These are phyloP conservation scores for Hirtodrosophila alboralis DNA, from an alignment of 2,888 invertebrate genomes.

Conservation along the genomic window DNA sequence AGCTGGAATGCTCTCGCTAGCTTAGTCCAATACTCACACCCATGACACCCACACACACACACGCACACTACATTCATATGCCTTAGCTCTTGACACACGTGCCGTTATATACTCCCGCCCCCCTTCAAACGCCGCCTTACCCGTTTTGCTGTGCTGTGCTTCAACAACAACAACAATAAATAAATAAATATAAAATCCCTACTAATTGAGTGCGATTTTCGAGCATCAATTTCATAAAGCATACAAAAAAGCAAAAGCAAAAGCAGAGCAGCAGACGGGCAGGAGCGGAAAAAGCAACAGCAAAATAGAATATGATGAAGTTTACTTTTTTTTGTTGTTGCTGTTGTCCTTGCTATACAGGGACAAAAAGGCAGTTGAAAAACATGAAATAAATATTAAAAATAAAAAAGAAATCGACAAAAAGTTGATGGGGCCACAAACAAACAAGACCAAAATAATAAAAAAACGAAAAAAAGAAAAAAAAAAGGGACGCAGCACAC, in stretches of 20 bases:
- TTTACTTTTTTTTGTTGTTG: slow-evolving; percentile 28
- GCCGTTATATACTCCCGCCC: slow-evolving; percentile 24
- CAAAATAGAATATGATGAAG: slow-evolving; percentile 63
- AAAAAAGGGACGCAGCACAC: slow-evolving; percentile 62
- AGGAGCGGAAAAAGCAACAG: slow-evolving; percentile 40
- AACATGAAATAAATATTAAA: slow-evolving; percentile 70
- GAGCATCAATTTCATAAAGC: slow-evolving; percentile 80
- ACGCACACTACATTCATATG: slow-evolving; percentile 4
- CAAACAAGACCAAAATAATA: slow-evolving; percentile 36
- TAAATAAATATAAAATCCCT: slow-evolving; percentile 79
- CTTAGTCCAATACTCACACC: slow-evolving; percentile 22
- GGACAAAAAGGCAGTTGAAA: slow-evolving; percentile 54
- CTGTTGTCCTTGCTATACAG: slow-evolving; percentile 23
- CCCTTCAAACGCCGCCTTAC: neutral
- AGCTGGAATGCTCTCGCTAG: slow-evolving; percentile 50
- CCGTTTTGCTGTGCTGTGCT: slow-evolving; percentile 35
- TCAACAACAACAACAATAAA: slow-evolving; percentile 64
- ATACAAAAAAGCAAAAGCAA: slow-evolving; percentile 39
- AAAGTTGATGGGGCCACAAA: slow-evolving; percentile 57
- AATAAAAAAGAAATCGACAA: slow-evolving; percentile 50
- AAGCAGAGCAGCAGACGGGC: slow-evolving; percentile 7
- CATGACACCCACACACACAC: slow-evolving; percentile 5
- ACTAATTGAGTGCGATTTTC: slow-evolving; percentile 80
- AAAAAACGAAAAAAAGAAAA: slow-evolving; percentile 4
- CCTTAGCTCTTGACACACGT: slow-evolving; percentile 52